Conservation (phyloP, 1,140 invertebrate species). For the Bombus huntii region DNA sequence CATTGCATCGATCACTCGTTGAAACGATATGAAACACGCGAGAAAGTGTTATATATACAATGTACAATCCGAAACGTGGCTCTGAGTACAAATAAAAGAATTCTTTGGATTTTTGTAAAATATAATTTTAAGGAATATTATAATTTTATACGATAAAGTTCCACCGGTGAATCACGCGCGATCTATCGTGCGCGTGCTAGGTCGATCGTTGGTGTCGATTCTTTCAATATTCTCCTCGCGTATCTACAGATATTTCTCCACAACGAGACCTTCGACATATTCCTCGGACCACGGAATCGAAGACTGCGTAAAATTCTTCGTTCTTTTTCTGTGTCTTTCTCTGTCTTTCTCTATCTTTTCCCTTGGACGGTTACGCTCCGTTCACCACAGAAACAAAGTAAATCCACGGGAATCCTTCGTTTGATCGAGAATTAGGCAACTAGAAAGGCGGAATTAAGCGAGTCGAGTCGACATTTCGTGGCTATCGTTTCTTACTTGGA, state of each 20-base stretch:
- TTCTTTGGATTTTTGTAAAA: background rate
- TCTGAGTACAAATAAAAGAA: background rate
- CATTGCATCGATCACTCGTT: background rate
- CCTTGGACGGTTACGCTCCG: background rate
- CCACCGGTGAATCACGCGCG: background rate
- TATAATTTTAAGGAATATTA: background rate
- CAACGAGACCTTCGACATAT: background rate
- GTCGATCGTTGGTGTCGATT: background rate
- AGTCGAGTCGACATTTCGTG: background rate
- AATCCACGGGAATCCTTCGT: background rate
- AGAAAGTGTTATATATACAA: background rate
- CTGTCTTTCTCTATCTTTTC: background rate
- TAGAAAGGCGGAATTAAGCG: conserved; percentile 27
- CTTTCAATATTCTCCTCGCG: background rate
- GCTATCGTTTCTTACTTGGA: background rate
- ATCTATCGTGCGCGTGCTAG: background rate
- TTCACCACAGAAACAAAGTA: too few relatives aligned
- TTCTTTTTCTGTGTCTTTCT: background rate
- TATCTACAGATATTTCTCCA: conserved; percentile 29
- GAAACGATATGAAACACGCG: background rate
- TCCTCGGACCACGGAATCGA: background rate
- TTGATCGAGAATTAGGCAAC: background rate
- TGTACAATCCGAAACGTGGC: background rate
- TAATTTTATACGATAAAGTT: background rate
- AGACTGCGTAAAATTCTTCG: background rate